Evolutionary conservation across 2,888 invertebrate species (phyloP).

Genomic region (Notodonta ziczac): DNA sequence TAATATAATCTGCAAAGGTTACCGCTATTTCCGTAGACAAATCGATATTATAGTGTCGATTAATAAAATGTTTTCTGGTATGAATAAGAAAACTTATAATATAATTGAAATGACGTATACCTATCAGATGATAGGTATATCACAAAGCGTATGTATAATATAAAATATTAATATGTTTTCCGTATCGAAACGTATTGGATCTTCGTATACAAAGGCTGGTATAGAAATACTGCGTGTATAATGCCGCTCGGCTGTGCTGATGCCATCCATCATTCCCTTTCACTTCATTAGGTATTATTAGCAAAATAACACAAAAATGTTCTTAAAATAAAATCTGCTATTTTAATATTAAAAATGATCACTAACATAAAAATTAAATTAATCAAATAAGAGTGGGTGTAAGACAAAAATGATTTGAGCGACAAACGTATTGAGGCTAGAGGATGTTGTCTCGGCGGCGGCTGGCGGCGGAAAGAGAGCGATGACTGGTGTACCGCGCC

Average conservation of each 20-base stretch:
- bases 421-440: too few relatives aligned
- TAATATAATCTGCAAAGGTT: background rate
- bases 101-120: background rate
- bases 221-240: conserved; percentile 53
- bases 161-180: background rate
- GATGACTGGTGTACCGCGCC: too few relatives aligned
- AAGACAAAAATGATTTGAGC: too few relatives aligned
- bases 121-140: background rate
- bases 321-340: too few relatives aligned
- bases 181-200: conserved; percentile 39
- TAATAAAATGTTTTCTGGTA: background rate
- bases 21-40: background rate
- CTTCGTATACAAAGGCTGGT: conserved; percentile 43
- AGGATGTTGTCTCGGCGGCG: too few relatives aligned
- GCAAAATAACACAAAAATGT: too few relatives aligned
- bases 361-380: too few relatives aligned
- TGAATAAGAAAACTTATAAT: background rate
- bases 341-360: too few relatives aligned
- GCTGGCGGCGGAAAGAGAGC: too few relatives aligned
- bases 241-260: conserved; percentile 51
- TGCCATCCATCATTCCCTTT: conserved; percentile 77
- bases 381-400: too few relatives aligned
- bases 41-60: background rate
- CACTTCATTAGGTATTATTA: conserved; percentile 81
- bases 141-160: background rate